Evolutionary conservation across 2,888 invertebrate species (phyloP).

Genomic region (Philonicus albiceps): DNA sequence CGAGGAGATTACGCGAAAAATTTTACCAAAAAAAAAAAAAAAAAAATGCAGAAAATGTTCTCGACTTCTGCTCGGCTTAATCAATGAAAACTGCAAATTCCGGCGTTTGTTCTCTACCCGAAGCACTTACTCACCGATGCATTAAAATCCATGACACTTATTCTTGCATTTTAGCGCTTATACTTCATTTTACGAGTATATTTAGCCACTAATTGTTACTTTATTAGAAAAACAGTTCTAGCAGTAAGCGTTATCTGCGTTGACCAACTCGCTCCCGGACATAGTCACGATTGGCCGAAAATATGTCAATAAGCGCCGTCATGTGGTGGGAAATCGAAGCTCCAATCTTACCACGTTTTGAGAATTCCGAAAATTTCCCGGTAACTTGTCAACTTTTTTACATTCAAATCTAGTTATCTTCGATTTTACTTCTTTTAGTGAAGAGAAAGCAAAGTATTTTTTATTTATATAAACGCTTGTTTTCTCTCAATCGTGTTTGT

Average conservation of each 20-base stretch:
- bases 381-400: background rate
- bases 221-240: background rate
- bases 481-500: background rate
- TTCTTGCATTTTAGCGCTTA: conserved; percentile 41
- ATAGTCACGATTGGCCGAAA: conserved; percentile 11
- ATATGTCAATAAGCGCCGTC: background rate
- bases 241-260: conserved; percentile 11
- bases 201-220: conserved; percentile 11
- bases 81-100: conserved; percentile 12
- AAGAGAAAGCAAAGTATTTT: background rate
- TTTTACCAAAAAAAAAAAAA: background rate
- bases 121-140: conserved; percentile 68
- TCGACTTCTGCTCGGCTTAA: background rate
- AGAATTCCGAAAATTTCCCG: background rate
- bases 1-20: background rate
- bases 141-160: conserved; percentile 69
- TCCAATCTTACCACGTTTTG: background rate
- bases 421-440: background rate
- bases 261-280: conserved; percentile 22
- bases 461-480: too few species aligned
- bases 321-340: background rate
- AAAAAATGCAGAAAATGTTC: background rate
- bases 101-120: conserved; percentile 56
- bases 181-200: conserved; percentile 24
- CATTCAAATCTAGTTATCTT: background rate